These are phyloP conservation scores for Luffia ferchaultella DNA, from an alignment of 2,888 invertebrate species.

Conservation along the genomic window DNA sequence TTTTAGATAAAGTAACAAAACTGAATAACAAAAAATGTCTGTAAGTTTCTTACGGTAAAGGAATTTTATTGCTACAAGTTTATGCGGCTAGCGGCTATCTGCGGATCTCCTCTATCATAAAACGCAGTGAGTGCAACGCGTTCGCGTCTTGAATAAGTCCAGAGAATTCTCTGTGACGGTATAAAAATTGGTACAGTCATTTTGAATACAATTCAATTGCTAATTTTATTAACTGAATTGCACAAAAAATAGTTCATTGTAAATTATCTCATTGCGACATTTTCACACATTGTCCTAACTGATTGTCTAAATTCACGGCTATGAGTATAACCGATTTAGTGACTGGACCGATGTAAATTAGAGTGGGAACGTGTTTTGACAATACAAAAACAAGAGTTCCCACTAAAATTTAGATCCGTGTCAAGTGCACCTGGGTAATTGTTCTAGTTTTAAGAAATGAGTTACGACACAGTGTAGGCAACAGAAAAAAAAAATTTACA, in stretches of 20 bases:
- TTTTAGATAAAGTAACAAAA: too few species aligned
- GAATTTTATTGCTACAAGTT: neutral
- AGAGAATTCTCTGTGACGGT: neutral
- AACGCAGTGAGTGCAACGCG: neutral
- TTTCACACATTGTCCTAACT: neutral
- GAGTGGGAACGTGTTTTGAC: neutral
- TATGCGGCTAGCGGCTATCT: neutral
- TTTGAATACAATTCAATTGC: neutral
- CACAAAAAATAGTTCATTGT: neutral
- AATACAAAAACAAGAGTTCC: slow-evolving; percentile 34
- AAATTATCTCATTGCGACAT: neutral
- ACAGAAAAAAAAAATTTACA: too few species aligned
- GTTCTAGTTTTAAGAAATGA: too few species aligned
- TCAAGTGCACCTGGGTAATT: slow-evolving; percentile 48
- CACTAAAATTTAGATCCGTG: slow-evolving; percentile 39
- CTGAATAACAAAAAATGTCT: neutral
- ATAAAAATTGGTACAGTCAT: neutral
- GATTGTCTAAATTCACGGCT: neutral
- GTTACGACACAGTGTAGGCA: too few species aligned
- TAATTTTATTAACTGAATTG: neutral
- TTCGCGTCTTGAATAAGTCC: neutral
- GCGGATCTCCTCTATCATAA: neutral
- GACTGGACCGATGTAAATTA: neutral
- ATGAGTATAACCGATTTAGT: neutral
- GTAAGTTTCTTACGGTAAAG: neutral